Evolutionary conservation across 1,140 invertebrate genomes (phyloP), one percentile per base, ranked within the genome.

Genomic region (Diploscapter pachys): DNA sequence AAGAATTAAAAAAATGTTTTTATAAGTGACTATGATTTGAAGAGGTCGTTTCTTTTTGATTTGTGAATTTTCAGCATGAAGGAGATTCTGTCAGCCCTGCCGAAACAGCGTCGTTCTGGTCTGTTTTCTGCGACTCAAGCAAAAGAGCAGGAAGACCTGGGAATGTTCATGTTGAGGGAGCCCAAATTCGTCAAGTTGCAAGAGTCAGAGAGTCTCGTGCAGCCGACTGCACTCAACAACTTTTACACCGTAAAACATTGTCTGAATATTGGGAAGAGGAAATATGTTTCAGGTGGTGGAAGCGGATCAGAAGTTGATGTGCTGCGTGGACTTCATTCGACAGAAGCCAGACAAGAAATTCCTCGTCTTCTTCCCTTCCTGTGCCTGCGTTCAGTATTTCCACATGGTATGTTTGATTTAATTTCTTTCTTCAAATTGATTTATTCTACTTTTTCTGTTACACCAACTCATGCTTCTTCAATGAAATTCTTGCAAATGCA

Each of bases 51-150:
- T 31, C n/a, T 62, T 63, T 6, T 49, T 81, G 59, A 49, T 51
- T 13, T 11, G 8, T 55, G 70, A 53, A 48, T 13, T 81, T 82
- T 62, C 75, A 89, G 91, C n/a, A 87, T 99, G 2, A 93, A 93
- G 79, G 92, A 91, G 59, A 97, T 99, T 81, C 88, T 99, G 0
- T 90, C 91, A 81, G 93, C 92, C 86, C 87, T 99, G 63, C 96
- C 97, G 0, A 91, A 95, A 71, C 93, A 96, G 83, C 87, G 97
- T 79, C 89, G 95, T 82, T 99, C 97, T 0, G 95, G 95, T 0
- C 88, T 99, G 31, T 99, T 99, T 88, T 99, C 96, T 51, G 97
- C 97, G 4, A 99, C 97, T 13, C 96, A 98, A 87, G 98, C 95
- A 0, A 94, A 94, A 85, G 93, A 98, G 88, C 88, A 99, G 1